Base-by-base conservation (phyloP, 23 tunicate species). In the Phallusia fumigata region DNA sequence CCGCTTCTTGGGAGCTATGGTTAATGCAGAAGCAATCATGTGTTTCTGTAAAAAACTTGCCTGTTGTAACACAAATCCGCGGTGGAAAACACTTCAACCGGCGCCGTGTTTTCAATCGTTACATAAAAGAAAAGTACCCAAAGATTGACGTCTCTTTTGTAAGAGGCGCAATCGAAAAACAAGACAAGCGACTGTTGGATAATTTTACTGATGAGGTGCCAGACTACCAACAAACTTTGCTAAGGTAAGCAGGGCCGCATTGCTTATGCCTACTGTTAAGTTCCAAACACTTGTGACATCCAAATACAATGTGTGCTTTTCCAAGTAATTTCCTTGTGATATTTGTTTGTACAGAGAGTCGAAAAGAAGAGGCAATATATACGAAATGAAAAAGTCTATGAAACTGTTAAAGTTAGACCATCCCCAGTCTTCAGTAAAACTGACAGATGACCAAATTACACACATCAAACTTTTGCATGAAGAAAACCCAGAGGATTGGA, bases 381-480 rank as follows among this genome's bases (percentile, higher is more conserved):
- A 58, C 69, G 69, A 58, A 58, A 21, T 1, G 11, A 58, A 58
- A 24, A 58, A 58, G 69, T 21, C 28, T 58, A 58, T 58, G 69
- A 58, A 58, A 58, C 69, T 21, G 26, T 58, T 58, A 24, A 58
- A 58, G 28, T 22, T 58, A 24, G 69, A 58, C 28, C 11, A 24
- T 6, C 69, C 69, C 2, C 26, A 58, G 1, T 6, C 69, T 21
- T 21, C 26, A 21, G 28, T 58, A 58, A 58, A 74, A 30, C 45
- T 74, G 10, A 28, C 78, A 19, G n/a, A 74, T 5, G 45, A 74
- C 3, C 78, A 74, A 74, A 74, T 74, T 33, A 30, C n/a, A 1
- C 78, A 74, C 44, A 74, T 74, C 18, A 74, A 35, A 74, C 45
- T 74, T 30, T 74, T 74, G 45, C 78, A 74, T 74, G 45, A 74